phyloP scores from a whole-genome alignment of 2,888 invertebrate genomes.

The Eristalis tenax region DNA sequence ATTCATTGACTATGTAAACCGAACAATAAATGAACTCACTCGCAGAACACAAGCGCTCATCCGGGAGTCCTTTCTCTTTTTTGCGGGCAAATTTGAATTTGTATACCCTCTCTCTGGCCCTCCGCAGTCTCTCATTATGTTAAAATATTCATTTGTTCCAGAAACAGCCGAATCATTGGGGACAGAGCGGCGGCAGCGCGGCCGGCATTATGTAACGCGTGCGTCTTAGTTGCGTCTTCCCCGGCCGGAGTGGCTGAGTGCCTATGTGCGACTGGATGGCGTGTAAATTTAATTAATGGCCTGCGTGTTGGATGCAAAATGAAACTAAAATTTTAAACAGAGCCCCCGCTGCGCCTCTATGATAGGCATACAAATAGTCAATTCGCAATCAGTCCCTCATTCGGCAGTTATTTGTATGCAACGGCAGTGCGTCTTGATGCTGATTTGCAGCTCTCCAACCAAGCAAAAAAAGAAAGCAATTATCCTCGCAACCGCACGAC shows the following conservation, averaged over 20 bases:
- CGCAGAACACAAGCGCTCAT: constrained; percentile 31
- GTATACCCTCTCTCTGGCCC: constrained; percentile 23
- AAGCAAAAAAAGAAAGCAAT: constrained; percentile 40
- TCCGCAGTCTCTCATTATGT: constrained; percentile 59
- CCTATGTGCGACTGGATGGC: not conserved
- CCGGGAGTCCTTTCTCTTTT: constrained; percentile 9
- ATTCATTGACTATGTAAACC: constrained; percentile 62
- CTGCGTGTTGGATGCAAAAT: constrained; percentile 15
- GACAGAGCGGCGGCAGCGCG: constrained; percentile 10
- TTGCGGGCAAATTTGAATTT: constrained; percentile 60
- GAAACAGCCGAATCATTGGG: constrained; percentile 66
- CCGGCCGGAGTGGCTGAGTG: not conserved
- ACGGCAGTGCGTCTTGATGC: not conserved
- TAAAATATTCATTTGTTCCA: constrained; percentile 70
- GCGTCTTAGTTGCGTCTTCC: constrained; percentile 23
- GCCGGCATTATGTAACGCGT: constrained; percentile 20
- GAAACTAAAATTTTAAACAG: constrained; percentile 43
- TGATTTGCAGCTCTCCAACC: not conserved
- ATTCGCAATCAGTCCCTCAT: constrained; percentile 49
- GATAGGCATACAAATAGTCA: constrained; percentile 41
- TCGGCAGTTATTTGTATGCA: constrained; percentile 54
- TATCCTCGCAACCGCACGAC: constrained; percentile 31
- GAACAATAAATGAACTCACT: constrained; percentile 65
- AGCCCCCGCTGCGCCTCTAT: not conserved
- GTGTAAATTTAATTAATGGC: constrained; percentile 66